Percentiles rank a stretch among this genome's conserved stretches.
These are phyloP conservation scores for Chiroxiphia lanceolata DNA, from an alignment of 2,797 vertebrate species.

Conservation along the genomic window DNA sequence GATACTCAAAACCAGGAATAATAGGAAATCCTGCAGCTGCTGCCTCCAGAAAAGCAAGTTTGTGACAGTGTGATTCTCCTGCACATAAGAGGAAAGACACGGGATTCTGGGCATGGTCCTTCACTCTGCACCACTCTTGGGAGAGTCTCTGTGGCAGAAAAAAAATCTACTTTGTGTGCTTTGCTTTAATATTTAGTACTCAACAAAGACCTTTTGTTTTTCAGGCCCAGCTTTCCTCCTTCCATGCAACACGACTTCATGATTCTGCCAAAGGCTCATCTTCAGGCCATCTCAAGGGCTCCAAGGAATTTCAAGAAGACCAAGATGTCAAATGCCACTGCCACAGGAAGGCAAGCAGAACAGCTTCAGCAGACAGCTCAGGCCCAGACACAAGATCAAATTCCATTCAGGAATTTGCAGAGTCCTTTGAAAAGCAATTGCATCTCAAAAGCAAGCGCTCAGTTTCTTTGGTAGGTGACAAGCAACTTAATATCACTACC, in stretches of 20 bases:
- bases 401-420: slow-evolving; percentile 85
- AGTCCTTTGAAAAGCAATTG: slow-evolving; percentile 84
- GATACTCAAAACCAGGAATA: not conserved
- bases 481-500: not conserved
- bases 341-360: slow-evolving; percentile 74
- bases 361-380: slow-evolving; percentile 76
- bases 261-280: slow-evolving; percentile 67
- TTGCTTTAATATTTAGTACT: not conserved
- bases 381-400: slow-evolving; percentile 71
- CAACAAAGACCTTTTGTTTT: slow-evolving; percentile 4
- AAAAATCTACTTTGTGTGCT: not conserved
- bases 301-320: slow-evolving; percentile 77
- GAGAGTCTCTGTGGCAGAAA: not conserved
- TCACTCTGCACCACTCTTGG: not conserved
- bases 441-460: slow-evolving; percentile 76
- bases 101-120: not conserved
- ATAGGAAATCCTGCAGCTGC: not conserved
- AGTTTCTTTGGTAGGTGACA: slow-evolving; percentile 80
- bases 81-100: not conserved
- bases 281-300: slow-evolving; percentile 72
- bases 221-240: slow-evolving; percentile 83
- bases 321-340: slow-evolving; percentile 70
- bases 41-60: not conserved
- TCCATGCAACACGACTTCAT: slow-evolving; percentile 79
- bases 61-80: not conserved